These are phyloP conservation scores for Sinonovacula constricta DNA, from an alignment of 1,140 invertebrate species.

Conservation along the genomic window DNA sequence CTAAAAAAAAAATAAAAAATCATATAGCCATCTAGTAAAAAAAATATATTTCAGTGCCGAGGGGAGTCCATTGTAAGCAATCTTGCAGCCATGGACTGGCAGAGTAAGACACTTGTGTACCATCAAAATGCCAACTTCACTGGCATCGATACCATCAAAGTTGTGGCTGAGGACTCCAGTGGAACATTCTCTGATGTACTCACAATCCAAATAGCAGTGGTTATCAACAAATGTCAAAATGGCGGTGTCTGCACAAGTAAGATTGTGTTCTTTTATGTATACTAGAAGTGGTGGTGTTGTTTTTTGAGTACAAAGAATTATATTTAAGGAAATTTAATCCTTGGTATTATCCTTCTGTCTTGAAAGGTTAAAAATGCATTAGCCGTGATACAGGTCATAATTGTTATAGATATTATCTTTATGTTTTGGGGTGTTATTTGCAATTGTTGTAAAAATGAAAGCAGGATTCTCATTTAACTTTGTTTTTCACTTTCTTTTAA, in stretches of 20 bases:
- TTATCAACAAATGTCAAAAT: conserved; percentile 24
- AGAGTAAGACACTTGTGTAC: background rate
- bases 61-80: background rate
- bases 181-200: conserved; percentile 34
- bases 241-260: conserved; percentile 30
- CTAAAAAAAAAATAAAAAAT: too few species aligned
- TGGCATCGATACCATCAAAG: conserved; percentile 16
- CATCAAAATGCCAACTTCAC: background rate
- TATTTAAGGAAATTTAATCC: background rate
- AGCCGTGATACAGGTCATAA: too few species aligned
- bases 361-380: too few species aligned
- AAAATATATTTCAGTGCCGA: background rate
- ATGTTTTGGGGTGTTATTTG: background rate
- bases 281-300: background rate
- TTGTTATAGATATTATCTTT: background rate
- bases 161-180: conserved; percentile 20
- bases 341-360: background rate
- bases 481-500: too few species aligned
- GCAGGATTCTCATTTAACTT: too few species aligned
- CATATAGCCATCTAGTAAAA: too few species aligned
- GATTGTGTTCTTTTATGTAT: conserved; percentile 1
- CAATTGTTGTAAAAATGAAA: conserved; percentile 1
- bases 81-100: background rate
- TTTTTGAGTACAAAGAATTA: background rate
- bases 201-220: background rate